A percentile compares a stretch with the other conserved stretches of the same genome.
phyloP scores from a whole-genome alignment of 2,797 vertebrate species.

The Megalops cyprinoides region DNA sequence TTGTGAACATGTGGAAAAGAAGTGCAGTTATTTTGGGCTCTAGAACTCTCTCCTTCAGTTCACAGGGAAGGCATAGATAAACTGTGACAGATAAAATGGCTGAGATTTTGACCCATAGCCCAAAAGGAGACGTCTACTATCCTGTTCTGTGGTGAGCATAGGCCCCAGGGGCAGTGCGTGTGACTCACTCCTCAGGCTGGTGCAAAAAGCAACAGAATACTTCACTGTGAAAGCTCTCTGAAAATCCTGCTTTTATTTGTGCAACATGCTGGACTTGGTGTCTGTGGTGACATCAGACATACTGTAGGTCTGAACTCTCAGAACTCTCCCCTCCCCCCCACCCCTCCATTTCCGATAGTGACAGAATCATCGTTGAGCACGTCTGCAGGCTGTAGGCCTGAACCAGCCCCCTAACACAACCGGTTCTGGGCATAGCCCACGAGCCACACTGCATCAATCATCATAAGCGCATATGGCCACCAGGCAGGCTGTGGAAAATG shows the following conservation, averaged over 20 bases:
- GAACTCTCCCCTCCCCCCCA: not conserved
- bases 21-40: too few species aligned
- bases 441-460: too few species aligned
- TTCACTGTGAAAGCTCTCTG: not conserved
- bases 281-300: constrained; percentile 19
- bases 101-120: not conserved
- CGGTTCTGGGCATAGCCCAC: too few species aligned
- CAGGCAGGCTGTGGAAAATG: too few species aligned
- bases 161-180: not conserved
- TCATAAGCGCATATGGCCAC: too few species aligned
- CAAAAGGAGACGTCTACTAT: not conserved
- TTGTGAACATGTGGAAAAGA: too few species aligned
- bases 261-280: not conserved
- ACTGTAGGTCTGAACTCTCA: constrained; percentile 3
- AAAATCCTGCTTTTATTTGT: constrained; percentile 27
- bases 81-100: too few species aligned
- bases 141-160: not conserved
- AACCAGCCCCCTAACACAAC: not conserved
- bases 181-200: constrained; percentile 10
- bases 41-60: too few species aligned
- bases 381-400: not conserved
- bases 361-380: not conserved
- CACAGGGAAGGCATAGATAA: too few species aligned
- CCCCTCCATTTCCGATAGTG: not conserved
- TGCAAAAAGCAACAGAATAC: not conserved